Evolutionary conservation across 2,113 vertebrate species (phyloP), one percentile per base, ranked within the genome.

Genomic region (Hippocampus abdominalis): DNA sequence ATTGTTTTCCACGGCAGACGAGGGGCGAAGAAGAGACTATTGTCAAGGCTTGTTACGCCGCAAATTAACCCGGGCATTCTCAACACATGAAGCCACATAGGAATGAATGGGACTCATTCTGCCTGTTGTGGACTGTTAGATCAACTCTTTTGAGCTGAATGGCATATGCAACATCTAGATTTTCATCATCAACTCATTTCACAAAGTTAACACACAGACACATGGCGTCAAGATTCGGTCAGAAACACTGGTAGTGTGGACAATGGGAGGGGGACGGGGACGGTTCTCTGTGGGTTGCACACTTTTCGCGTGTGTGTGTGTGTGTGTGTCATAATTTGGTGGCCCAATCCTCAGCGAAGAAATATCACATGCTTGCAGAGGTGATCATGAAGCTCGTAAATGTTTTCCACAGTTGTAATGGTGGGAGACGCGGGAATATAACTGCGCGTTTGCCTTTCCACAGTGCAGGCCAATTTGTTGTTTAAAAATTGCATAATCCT

Each of bases 21-120:
- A 66, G 72, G 74, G 81, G 66, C 42, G 13, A 69, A 81, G 80
- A 85, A 78, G 76, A 69, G 54, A 46, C 8, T 71, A 84, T 86
- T 87, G 87, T 87, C 44, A 15, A 2, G 63, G 40, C 29, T 54
- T 3, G 39, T n/a, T 72, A 60, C 49, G 65, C 70, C 18, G 49
- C 63, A 29, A 64, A 72, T 36, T 79, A 64, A 71, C 79, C 78
- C 67, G 42, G 49, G 21, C 60, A 6, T 42, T 23, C 8, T 2
- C 29, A 12, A 63, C 56, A 57, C 25, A 27, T 63, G 69, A 68
- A 51, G 18, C 27, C 32, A 44, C 68, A 65, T 23, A 36, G 71
- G 60, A 64, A 64, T 32, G 63, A 64, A 42, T 10, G 1, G 7
- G 66, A 66, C 53, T 67, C 40, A 49, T 25, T 27, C 62, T 11